Base-by-base conservation (phyloP, 2,797 vertebrate species). In the Enteromius anoplus region DNA sequence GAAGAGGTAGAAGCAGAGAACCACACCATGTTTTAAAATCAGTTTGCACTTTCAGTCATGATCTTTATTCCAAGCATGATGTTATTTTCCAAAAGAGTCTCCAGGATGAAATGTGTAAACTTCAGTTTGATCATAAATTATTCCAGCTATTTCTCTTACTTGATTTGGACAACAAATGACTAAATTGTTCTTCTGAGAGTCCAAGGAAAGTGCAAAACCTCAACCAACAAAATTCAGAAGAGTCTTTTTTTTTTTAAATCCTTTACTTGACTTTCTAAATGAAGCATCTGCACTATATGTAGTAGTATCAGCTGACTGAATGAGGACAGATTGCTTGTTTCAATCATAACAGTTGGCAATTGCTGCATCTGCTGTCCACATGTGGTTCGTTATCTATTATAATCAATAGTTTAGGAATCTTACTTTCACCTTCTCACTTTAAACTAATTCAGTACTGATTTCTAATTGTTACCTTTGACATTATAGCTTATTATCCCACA, bases 61-160 rank as follows among this genome's bases (percentile, higher is more conserved):
- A 53, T 34, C 47, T 26, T 53, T 17, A 14, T 53, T 23, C 40
- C 5, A 45, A 42, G 12, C 37, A 69, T 72, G 70, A 72, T 32
- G 47, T 3, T 72, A 62, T 62, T 62, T 62, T 62, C 2, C 10
- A 6, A 15, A 47, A 47, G 14, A 17, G 23, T 71, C 15, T 49
- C 3, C 69, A 29, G 23, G 42, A 26, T 62, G 12, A 62, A 62
- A 29, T 29, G 60, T 62, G 23, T 29, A 17, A 47, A 71, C 7
- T 47, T 70, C 15, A 72, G 15, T 49, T 72, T 72, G 70, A 72
- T 72, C 47, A 51, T 60, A 60, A 60, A 62, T 14, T 29, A 62
- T 62, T 62, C 23, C 23, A 26, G 58, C 23, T 26, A 62, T 15
- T 0, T 2, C 15, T 15, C 26, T 62, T 23, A 60, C 23, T 60